phyloP scores from a whole-genome alignment of 2,797 vertebrate genomes.

The Poliocrania exsul region DNA sequence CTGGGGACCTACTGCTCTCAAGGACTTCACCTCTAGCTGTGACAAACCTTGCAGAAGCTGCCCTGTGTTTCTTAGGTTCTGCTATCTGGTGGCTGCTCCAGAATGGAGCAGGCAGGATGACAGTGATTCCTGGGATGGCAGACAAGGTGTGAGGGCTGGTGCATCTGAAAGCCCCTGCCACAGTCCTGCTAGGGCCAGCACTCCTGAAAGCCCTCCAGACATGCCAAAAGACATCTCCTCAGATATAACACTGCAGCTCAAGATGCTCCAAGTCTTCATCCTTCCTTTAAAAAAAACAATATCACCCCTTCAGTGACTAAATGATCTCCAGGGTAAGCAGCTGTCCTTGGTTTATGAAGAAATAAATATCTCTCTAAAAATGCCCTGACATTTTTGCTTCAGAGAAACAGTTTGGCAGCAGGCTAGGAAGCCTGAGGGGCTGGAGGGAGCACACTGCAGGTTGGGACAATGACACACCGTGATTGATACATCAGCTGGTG shows the following conservation, averaged over 20 bases:
- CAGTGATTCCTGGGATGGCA: background rate
- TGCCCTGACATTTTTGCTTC: background rate
- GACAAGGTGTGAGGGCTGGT: background rate
- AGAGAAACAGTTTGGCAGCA: background rate
- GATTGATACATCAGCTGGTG: background rate
- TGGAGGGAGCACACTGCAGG: background rate
- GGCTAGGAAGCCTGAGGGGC: background rate
- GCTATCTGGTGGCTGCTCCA: background rate
- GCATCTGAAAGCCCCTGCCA: background rate
- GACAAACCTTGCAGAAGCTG: background rate
- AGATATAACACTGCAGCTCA: accelerated
- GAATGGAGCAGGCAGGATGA: background rate
- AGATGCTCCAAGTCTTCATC: background rate
- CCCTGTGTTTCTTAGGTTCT: accelerated
- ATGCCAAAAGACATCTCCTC: background rate
- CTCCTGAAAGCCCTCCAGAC: too few species aligned
- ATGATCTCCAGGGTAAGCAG: background rate
- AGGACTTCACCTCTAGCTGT: background rate
- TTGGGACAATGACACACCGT: background rate
- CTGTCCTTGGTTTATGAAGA: background rate
- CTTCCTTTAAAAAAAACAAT: background rate
- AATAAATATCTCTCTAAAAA: background rate
- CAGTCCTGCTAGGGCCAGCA: background rate
- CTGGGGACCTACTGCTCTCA: background rate
- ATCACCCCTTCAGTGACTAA: background rate